Evolutionary conservation across 2,888 invertebrate species (phyloP), one percentile per base, ranked within the genome.

Genomic region (Volucella bombylans): DNA sequence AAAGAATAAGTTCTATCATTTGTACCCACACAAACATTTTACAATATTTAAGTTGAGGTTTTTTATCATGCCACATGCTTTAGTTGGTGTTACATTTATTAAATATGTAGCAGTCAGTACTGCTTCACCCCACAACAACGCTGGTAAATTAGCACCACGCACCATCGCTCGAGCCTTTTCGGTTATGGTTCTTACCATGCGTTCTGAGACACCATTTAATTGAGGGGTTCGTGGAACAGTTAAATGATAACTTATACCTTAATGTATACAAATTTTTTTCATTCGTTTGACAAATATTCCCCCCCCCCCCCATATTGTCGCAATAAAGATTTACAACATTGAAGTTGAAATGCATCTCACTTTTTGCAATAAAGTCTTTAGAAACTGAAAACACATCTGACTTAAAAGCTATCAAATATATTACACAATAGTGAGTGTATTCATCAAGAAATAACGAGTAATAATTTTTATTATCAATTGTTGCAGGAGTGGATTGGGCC

Each of bases 141-240:
- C n/a, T n/a, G n/a, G n/a, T n/a, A n/a, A n/a, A n/a, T n/a, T 82
- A 10, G 89, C 88, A 72, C 88, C 86, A 49, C 14, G 78, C 47
- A 91, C 4, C 87, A 91, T 88, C 43, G 90, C 74, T 50, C 90
- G 87, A 55, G 90, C 89, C 73, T 18, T 18, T 18, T 18, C 18
- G 1, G 18, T 18, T 18, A 18, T 88, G 39, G 89, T 89, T 72
- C 90, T 65, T 31, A 87, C 87, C 89, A 90, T 90, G 8, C 90
- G 86, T 81, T 91, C 90, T 18, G 90, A 86, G 12, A 90, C 89
- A 77, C 90, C 90, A 88, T 91, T 91, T 87, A 88, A 88, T 85
- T 90, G 89, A 52, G 90, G 90, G 23, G 90, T 90, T 72, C 87
- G 18, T 18, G 18, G 18, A 18, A 18, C 18, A 18, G 82, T 91